Evolutionary conservation across 2,113 vertebrate genomes (phyloP), one percentile per base, ranked within the genome.

Genomic region (Syngnathus scovelli): DNA sequence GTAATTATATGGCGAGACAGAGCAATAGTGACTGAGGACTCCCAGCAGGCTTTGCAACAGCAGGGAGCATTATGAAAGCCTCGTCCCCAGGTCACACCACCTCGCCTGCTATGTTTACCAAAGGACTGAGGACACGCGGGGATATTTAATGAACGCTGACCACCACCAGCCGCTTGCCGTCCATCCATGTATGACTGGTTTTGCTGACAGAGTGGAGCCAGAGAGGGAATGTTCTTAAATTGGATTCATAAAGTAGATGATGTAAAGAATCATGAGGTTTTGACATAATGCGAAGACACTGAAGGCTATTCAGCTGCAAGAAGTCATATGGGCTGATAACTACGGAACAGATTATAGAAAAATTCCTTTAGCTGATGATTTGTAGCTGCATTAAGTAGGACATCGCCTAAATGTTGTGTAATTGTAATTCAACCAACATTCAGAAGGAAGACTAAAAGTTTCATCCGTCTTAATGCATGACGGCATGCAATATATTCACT

Each of bases 81-180:
- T 75, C 36, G 41, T 83, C 74, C 70, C 78, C 48, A 66, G 27
- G 16, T 83, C 60, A 1, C 78, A 62, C 79, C 65, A 76, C 71
- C 74, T 69, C 81, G 67, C 72, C 67, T 48, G 73, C 71, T 80
- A 84, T 88, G 83, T 87, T 79, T 81, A 73, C 78, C 19, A 61
- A 69, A 6, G 54, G 65, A 67, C 78, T 55, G 76, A 78, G 37
- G 37, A 78, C 77, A 82, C 52, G 9, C 76, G 4, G 71, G 77
- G 68, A 70, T 72, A 69, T 80, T 85, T 86, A 83, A 86, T 84
- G 80, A 85, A 87, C 74, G 68, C 62, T 58, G 72, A 72, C 65
- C 72, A 72, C 65, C 70, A 76, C 78, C 80, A 75, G 79, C 75
- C 0, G 39, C 38, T 56, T 46, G 66, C 78, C 77, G 78, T 71